Base-by-base conservation (phyloP, 2,888 invertebrate genomes). In the Gerris lacustris region DNA sequence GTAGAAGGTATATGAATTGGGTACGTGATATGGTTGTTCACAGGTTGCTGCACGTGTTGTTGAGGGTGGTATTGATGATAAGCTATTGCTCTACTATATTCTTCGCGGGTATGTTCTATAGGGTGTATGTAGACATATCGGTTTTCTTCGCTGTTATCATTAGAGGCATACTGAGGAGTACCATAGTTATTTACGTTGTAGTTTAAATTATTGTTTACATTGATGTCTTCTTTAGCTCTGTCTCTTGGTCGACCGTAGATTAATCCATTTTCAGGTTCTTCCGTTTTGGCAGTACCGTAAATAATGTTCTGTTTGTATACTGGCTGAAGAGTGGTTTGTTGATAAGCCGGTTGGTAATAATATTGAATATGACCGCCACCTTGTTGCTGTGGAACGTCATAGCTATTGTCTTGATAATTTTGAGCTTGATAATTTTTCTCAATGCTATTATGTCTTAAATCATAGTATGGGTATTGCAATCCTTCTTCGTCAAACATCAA, bases 401-500 rank as follows among this genome's bases (percentile, higher is more conserved):
- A 55, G 9, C 2, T 15, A 55, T 5, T 9, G 1, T 9, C 9
- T 11, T 55, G 55, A 31, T 31, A 31, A 9, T 11, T 15, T 55
- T 55, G n/a, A n/a, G n/a, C 9, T 11, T 55, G 55, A 31, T 31
- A 31, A 9, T 11, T 15, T 55, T 55, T 55, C 9, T 55, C 55
- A 11, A 55, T 15, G 15, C 11, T 11, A 55, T 55, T 55, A 55
- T 55, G 55, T 15, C 15, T 1, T 11, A 55, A 11, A 55, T 55
- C 55, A 55, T 18, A 64, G 18, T 64, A 64, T 4, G 64, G 64
- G 17, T 64, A 64, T 64, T 64, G 64, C 31, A 64, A 18, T 64
- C 64, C 64, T 64, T 64, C 64, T 64, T 64, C 64, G 17, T 64
- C 64, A 64, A 64, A 64, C 17, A 64, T n/a, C 17, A 64, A 64